A percentile compares a stretch with the other conserved stretches of the same genome.
Conservation (phyloP, 2,888 invertebrate genomes). For the Drosophila eohydei region DNA sequence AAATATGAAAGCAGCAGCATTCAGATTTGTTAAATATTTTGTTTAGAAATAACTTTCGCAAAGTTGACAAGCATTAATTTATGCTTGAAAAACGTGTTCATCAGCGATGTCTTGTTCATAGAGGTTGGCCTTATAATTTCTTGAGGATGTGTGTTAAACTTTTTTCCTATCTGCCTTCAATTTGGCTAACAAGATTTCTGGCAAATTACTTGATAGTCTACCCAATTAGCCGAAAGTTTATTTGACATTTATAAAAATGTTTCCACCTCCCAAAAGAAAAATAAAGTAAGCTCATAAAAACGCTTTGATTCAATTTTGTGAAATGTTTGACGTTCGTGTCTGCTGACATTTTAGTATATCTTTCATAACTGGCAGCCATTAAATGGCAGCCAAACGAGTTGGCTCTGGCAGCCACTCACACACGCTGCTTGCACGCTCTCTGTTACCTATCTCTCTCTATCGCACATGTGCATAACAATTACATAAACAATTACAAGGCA, state of each 20-base stretch:
- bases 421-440: background rate
- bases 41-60: background rate
- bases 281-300: conserved; percentile 10
- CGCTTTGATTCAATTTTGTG: conserved; percentile 46
- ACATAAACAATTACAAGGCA: conserved; percentile 61
- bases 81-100: background rate
- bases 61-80: background rate
- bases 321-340: conserved; percentile 24
- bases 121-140: background rate
- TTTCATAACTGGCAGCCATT: conserved; percentile 54
- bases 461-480: conserved; percentile 52
- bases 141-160: background rate
- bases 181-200: conserved; percentile 20
- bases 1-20: background rate
- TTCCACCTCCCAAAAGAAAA: background rate
- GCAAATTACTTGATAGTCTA: conserved; percentile 20
- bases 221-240: conserved; percentile 29
- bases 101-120: conserved; percentile 1
- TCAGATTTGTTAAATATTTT: background rate
- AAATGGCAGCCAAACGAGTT: conserved; percentile 53
- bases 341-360: conserved; percentile 20
- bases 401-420: conserved; percentile 17
- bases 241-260: conserved; percentile 5
- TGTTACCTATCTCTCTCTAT: too few relatives aligned
- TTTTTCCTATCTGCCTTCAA: background rate